Conservation (phyloP, 2,888 invertebrate species). For the Lissonota sp. region DNA sequence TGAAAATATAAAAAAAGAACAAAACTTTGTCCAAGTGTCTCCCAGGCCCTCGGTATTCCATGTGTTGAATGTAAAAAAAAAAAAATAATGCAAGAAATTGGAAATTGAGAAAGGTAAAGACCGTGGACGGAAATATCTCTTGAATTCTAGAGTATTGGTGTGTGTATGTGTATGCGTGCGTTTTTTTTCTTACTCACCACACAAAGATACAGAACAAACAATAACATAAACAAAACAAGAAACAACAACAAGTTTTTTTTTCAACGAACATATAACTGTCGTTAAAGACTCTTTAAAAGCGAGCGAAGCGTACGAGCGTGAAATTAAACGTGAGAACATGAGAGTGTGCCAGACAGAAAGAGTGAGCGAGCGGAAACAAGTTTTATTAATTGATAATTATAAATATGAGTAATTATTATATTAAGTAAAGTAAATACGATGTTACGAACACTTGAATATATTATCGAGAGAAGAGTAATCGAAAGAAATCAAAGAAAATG, state of each 20-base stretch:
- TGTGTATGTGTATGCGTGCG: neutral
- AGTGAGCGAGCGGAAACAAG: slow-evolving; percentile 70
- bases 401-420: slow-evolving; percentile 80
- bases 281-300: slow-evolving; percentile 62
- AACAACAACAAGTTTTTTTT: slow-evolving; percentile 54
- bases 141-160: slow-evolving; percentile 64
- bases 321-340: slow-evolving; percentile 56
- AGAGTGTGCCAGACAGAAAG: slow-evolving; percentile 57
- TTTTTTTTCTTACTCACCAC: slow-evolving; percentile 56
- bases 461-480: slow-evolving; percentile 70
- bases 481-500: slow-evolving; percentile 42
- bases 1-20: neutral
- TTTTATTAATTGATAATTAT: slow-evolving; percentile 81
- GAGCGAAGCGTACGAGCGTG: slow-evolving; percentile 42
- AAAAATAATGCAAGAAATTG: neutral
- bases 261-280: slow-evolving; percentile 60
- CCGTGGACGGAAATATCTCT: slow-evolving; percentile 59
- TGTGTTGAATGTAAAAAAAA: neutral
- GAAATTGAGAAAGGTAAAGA: neutral
- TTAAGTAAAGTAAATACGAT: slow-evolving; percentile 79
- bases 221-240: slow-evolving; percentile 14
- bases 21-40: slow-evolving; percentile 6
- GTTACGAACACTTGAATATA: slow-evolving; percentile 76
- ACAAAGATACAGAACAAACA: slow-evolving; percentile 59
- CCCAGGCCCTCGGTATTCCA: slow-evolving; percentile 31